Conservation (phyloP, 2,888 invertebrate species). For the Chymomyza fuscimana region DNA sequence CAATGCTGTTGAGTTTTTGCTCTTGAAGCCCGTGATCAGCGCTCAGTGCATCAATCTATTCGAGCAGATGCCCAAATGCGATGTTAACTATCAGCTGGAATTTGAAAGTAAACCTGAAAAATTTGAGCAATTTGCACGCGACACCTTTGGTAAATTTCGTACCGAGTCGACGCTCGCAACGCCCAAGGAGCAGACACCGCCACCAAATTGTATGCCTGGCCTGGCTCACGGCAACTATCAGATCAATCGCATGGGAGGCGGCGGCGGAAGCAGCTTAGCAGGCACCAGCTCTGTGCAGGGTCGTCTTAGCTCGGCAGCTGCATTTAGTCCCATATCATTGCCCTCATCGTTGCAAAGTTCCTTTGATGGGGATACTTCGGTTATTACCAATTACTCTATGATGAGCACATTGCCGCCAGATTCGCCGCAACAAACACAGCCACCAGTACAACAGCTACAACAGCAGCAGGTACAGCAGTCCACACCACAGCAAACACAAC, state of each 20-base stretch:
- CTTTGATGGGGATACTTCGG: conserved; percentile 86
- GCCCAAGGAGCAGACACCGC: conserved; percentile 81
- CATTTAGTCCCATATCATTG: conserved; percentile 85
- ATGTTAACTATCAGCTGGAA: conserved; percentile 88
- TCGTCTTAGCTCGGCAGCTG: conserved; percentile 79
- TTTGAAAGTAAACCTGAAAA: conserved; percentile 90
- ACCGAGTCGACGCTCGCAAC: conserved; percentile 82
- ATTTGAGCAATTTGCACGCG: conserved; percentile 87
- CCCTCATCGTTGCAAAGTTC: conserved; percentile 87
- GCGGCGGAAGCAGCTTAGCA: conserved; percentile 37
- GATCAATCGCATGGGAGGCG: background rate
- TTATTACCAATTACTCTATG: conserved; percentile 81
- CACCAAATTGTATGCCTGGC: conserved; percentile 80
- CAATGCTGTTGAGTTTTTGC: conserved; percentile 90
- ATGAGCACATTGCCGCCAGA: conserved; percentile 77
- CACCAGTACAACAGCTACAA: conserved; percentile 54
- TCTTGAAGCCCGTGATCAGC: conserved; percentile 89
- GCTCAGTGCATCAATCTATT: conserved; percentile 89
- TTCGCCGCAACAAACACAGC: conserved; percentile 79
- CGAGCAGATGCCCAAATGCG: conserved; percentile 90
- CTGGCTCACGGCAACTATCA: conserved; percentile 75
- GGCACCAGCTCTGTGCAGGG: conserved; percentile 68
- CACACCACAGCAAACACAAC: conserved; percentile 44
- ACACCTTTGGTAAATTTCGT: conserved; percentile 87
- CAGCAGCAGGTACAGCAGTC: conserved; percentile 43